Evolutionary conservation across 2,113 vertebrate species (phyloP), one percentile per base, ranked within the genome.

Genomic region (Stigmatopora nigra): DNA sequence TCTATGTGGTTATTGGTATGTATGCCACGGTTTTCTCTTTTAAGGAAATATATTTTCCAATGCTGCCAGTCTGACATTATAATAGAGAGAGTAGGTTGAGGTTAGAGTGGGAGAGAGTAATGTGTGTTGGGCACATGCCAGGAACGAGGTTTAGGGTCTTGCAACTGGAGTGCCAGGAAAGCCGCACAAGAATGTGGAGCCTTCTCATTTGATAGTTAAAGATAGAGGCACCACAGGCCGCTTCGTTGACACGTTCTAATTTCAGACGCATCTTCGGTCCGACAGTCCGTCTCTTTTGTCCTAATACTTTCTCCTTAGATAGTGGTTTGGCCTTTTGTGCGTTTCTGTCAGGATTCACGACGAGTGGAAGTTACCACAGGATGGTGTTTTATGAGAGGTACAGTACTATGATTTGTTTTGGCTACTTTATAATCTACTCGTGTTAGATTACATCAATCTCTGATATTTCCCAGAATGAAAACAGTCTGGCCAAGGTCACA

Each of bases 151-250:
- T 78, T 75, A 75, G 74, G 70, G 66, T 82, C 84, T 56, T 91
- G 91, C 85, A 92, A 93, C 92, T 92, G 92, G 94, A 91, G 84
- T 84, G 81, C 90, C 87, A 86, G 91, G 89, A 87, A 90, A 91
- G 92, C 93, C 85, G 85, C 74, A 72, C 84, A 93, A 93, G 96
- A 97, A 98, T 97, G 94, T 91, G 84, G 92, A 92, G 92, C 90
- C 90, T 87, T 92, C 92, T 93, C 91, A 86, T 92, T 93, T 91
- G 90, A 49, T 91, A 92, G 95, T 96, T 98, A 98, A 96, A 98
- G 94, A 98, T 98, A 98, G 95, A 92, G 88, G 65, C 92, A 83
- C 90, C 86, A 70, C 76, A 90, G 84, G 79, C 84, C 86, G 87
- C 84, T 83, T 87, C 82, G 84, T 86, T 7, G 85, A 89, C 90